Percentiles rank a stretch among this genome's conserved stretches.
Conservation (phyloP, 1,140 invertebrate genomes). For the Amyelois transitella region DNA sequence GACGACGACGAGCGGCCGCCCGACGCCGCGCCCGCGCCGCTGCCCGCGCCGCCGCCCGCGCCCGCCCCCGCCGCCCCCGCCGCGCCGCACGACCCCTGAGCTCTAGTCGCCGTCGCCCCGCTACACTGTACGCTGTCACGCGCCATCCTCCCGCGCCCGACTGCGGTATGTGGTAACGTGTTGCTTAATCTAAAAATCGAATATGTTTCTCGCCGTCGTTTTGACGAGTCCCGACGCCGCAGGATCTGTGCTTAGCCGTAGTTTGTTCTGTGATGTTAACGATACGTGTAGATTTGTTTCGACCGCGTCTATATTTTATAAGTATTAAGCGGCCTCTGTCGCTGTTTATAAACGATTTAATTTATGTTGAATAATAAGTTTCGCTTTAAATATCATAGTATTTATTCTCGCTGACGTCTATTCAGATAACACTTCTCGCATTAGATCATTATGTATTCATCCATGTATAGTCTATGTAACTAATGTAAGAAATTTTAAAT, state of each 20-base stretch:
- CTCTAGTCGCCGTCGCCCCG: no score
- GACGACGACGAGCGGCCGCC: conserved; percentile 30
- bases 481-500: not conserved
- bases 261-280: conserved; percentile 65
- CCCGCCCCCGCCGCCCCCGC: conserved; percentile 17
- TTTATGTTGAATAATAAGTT: conserved; percentile 53
- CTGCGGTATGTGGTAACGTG: no score
- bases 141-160: conserved; percentile 10
- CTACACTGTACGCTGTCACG: no score
- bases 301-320: conserved; percentile 1
- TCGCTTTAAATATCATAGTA: conserved; percentile 67
- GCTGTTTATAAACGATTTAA: conserved; percentile 21
- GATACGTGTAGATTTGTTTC: conserved; percentile 46
- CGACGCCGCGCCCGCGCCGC: conserved; percentile 21
- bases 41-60: conserved; percentile 7
- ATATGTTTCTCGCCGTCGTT: not conserved
- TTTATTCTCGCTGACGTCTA: conserved; percentile 56
- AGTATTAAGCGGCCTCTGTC: conserved; percentile 2
- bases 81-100: conserved; percentile 4
- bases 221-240: not conserved
- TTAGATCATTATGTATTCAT: not conserved
- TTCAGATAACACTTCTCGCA: conserved; percentile 30
- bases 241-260: conserved; percentile 41
- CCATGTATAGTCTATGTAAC: not conserved
- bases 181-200: not conserved